Percentiles rank a stretch among this genome's conserved stretches.
phyloP scores from a whole-genome alignment of 2,113 vertebrate species.

The Centropus bengalensis region DNA sequence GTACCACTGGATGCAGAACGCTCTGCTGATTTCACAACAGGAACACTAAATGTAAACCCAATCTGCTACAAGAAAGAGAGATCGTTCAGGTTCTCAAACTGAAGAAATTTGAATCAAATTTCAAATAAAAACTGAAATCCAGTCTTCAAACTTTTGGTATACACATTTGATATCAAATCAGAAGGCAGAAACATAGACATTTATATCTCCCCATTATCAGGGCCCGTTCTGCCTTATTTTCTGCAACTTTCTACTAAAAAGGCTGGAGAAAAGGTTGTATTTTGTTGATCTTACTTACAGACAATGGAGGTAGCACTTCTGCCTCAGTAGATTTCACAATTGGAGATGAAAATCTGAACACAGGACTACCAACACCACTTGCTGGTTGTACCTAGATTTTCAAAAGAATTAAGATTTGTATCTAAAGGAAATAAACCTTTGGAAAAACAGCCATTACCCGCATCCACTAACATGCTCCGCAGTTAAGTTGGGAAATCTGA shows the following conservation, averaged over 20 bases:
- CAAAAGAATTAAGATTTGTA: slow-evolving; percentile 41
- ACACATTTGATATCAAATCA: background rate
- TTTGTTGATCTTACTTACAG: slow-evolving; percentile 82
- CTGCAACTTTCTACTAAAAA: background rate
- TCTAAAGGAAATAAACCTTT: background rate
- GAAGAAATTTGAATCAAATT: background rate
- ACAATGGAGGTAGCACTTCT: slow-evolving; percentile 84
- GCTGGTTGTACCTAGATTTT: slow-evolving; percentile 73
- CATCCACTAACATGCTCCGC: background rate
- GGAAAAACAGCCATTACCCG: background rate
- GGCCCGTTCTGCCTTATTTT: background rate
- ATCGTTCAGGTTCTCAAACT: background rate
- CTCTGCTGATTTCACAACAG: slow-evolving; percentile 85
- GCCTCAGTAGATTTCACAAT: slow-evolving; percentile 94
- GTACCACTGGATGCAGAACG: slow-evolving; percentile 78
- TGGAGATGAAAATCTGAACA: slow-evolving; percentile 94
- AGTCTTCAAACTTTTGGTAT: background rate
- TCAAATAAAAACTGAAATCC: background rate
- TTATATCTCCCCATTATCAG: background rate
- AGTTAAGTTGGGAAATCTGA: background rate
- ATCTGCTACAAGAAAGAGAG: slow-evolving; percentile 35
- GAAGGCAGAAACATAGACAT: background rate
- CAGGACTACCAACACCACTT: slow-evolving; percentile 74
- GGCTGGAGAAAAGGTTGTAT: background rate
- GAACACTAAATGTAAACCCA: slow-evolving; percentile 94